These are phyloP conservation scores for Eupelmus urozonus DNA, from an alignment of 2,888 invertebrate genomes.

Conservation along the genomic window DNA sequence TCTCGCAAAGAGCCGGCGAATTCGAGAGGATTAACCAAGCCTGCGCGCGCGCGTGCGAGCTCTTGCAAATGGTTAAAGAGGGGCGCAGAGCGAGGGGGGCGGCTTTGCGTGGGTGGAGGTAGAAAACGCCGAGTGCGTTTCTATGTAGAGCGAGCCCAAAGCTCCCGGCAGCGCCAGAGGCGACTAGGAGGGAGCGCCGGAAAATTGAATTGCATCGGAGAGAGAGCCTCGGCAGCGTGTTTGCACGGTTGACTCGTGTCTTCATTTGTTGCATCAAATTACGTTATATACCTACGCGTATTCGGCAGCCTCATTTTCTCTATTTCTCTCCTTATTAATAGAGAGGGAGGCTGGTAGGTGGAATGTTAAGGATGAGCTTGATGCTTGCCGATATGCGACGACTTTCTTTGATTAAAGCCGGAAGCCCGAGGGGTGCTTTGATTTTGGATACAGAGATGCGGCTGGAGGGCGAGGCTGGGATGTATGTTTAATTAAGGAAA, in stretches of 20 bases:
- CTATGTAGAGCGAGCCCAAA: neutral
- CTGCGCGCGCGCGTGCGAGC: too few species aligned
- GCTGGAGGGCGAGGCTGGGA: too few species aligned
- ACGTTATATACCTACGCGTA: conserved; percentile 58
- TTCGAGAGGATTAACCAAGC: conserved; percentile 1
- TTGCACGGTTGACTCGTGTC: conserved; percentile 68
- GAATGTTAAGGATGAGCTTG: too few species aligned
- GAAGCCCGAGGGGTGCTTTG: too few species aligned
- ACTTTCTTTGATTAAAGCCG: too few species aligned
- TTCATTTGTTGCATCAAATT: conserved; percentile 72
- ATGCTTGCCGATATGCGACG: too few species aligned
- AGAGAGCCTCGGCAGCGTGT: conserved; percentile 50
- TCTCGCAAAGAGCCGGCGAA: neutral
- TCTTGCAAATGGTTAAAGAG: conserved; percentile 24
- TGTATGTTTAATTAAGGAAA: too few species aligned
- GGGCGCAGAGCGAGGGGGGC: neutral
- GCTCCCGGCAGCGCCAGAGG: neutral
- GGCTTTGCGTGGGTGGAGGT: neutral
- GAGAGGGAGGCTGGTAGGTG: too few species aligned
- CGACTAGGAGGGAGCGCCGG: conserved; percentile 50
- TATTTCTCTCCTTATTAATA: conserved; percentile 27
- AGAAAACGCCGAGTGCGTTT: neutral
- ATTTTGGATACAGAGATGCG: too few species aligned
- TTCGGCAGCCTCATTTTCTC: neutral
- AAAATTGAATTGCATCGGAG: conserved; percentile 70